Evolutionary conservation across 2,113 vertebrate species (phyloP), one percentile per base, ranked within the genome.

Genomic region (Austrofundulus limnaeus): DNA sequence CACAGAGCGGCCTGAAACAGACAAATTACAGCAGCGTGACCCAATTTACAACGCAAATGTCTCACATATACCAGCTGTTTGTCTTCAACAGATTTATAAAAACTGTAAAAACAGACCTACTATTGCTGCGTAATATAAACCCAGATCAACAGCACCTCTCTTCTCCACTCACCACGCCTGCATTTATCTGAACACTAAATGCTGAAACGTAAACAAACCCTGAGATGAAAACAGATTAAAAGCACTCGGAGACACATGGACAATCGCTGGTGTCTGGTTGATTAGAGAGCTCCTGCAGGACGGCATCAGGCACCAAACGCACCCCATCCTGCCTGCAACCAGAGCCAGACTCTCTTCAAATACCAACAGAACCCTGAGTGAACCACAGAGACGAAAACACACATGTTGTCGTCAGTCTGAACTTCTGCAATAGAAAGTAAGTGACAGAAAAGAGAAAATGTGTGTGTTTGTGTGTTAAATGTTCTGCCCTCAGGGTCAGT

Each of bases 211-310:
- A 70, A 72, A 51, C 15, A 51, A 59, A 45, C 64, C 24, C 55
- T 45, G 51, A 60, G 75, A 76, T 57, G 49, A 53, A 62, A 68
- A 61, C 68, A 67, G 68, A 86, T 74, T 66, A 82, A 31, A 42
- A 61, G 73, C 75, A 79, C 47, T 83, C 69, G 70, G 66, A 82
- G 72, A 78, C 64, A 70, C 37, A 39, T 67, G 56, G 48, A 51
- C 67, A 76, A n/a, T 78, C 70, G 45, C 60, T 65, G 60, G 17
- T 41, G 42, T 52, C 75, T 68, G 71, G 15, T 67, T 70, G 82
- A 84, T 85, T 75, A 84, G 68, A 74, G 69, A 72, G 64, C 70
- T 80, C 63, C 79, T 66, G 72, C 60, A 70, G 69, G 50, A 75
- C 66, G 68, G 77, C 75, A 78, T 78, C 70, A 59, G 48, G 66